Evolutionary conservation across 2,113 vertebrate genomes (phyloP), one percentile per base, ranked within the genome.

Genomic region (Addax nasomaculatus): DNA sequence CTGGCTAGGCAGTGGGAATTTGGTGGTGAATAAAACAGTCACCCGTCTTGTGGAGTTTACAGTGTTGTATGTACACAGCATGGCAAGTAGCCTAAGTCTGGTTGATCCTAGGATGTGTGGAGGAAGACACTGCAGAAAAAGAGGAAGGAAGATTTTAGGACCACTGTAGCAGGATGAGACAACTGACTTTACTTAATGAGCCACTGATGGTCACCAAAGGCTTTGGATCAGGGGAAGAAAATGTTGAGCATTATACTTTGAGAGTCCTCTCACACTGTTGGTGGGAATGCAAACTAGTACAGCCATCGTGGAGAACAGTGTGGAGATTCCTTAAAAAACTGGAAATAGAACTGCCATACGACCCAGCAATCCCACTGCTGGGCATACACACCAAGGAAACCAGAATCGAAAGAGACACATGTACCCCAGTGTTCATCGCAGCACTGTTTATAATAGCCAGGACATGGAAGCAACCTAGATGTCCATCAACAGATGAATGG

Each of bases 331-430:
- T 60, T 60, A 0, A 60, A 30, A 60, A 60, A 60, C 12, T 60
- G 58, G 27, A 6, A 60, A 60, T 60, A 60, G 27, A 30, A 14
- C 27, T 60, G 58, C 58, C 27, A 30, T 60, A 60, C 0, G 5
- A 60, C 27, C 12, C 12, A 60, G 27, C 27, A 60, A 6, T 14
- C 27, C 58, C 58, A 14, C 58, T 60, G 58, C 27, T 60, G 58
- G 12, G 27, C 58, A 60, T 60, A 60, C 58, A 60, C 12, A 60
- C 58, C 58, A 30, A 60, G 58, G 58, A 60, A 60, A 13, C 58
- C 58, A 60, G 27, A 60, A 60, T 14, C 2, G 0, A 60, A 30
- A 29, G 2, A 60, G 58, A 30, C 58, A 60, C 2, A 0, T 60
- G 58, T 60, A 60, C 58, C 58, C 58, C 58, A 60, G 0, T 6